Evolutionary conservation across 23 tunicate genomes (phyloP).

Genomic region (Styela clava): DNA sequence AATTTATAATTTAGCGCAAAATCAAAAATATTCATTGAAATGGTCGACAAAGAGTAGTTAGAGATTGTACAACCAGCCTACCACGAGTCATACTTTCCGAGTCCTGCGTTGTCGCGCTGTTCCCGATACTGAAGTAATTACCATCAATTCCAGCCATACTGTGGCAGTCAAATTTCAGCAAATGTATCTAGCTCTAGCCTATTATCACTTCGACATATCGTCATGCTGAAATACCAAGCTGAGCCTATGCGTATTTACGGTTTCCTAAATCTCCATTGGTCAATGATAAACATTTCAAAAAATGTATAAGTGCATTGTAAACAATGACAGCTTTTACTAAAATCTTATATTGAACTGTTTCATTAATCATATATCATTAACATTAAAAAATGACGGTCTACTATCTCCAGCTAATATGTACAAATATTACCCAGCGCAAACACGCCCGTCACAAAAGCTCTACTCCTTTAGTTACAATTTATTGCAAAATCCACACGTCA

Average conservation of each 20-base stretch:
- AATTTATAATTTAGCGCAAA: too few relatives aligned
- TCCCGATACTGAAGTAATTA: background rate
- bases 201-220: too few relatives aligned
- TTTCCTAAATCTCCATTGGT: background rate
- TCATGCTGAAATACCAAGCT: too few relatives aligned
- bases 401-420: background rate
- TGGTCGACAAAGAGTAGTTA: too few relatives aligned
- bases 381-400: too few relatives aligned
- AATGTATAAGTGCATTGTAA: background rate
- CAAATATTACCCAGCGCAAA: background rate
- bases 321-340: background rate
- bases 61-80: background rate
- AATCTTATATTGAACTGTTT: background rate
- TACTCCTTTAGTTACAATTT: background rate
- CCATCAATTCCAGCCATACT: background rate
- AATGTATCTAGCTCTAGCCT: too few relatives aligned
- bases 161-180: too few relatives aligned
- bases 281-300: background rate
- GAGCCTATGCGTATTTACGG: background rate
- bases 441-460: background rate
- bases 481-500: background rate
- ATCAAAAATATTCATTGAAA: too few relatives aligned
- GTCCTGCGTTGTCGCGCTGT: background rate
- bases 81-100: background rate
- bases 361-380: background rate